phyloP scores from a whole-genome alignment of 2,888 invertebrate genomes.

The Napeogenes sylphis region DNA sequence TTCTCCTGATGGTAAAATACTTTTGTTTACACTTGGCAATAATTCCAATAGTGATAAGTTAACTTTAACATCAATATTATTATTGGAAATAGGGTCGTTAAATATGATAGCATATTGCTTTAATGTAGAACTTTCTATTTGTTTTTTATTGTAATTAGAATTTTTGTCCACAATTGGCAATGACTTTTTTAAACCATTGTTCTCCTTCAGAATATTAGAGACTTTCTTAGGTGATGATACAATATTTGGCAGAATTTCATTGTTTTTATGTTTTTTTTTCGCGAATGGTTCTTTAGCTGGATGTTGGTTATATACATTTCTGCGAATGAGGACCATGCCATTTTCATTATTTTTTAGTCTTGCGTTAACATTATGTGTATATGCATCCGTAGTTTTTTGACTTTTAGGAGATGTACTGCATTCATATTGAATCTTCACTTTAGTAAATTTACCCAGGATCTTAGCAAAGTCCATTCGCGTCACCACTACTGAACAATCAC shows the following conservation, averaged over 20 bases:
- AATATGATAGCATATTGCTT: slow-evolving; percentile 66
- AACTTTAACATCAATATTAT: slow-evolving; percentile 44
- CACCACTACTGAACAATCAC: slow-evolving; percentile 65
- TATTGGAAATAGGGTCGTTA: slow-evolving; percentile 47
- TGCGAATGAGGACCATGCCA: slow-evolving; percentile 65
- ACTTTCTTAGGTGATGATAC: slow-evolving; percentile 26
- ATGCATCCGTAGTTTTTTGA: slow-evolving; percentile 40
- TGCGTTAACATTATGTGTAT: slow-evolving; percentile 45
- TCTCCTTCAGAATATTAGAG: slow-evolving; percentile 62
- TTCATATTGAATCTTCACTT: slow-evolving; percentile 72
- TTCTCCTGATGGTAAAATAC: slow-evolving; percentile 60
- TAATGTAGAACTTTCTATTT: slow-evolving; percentile 34
- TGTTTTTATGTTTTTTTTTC: slow-evolving; percentile 42
- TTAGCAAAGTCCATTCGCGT: slow-evolving; percentile 73
- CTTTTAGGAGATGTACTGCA: slow-evolving; percentile 52
- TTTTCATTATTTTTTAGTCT: slow-evolving; percentile 68
- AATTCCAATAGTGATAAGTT: slow-evolving; percentile 54
- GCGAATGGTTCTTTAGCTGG: slow-evolving; percentile 48
- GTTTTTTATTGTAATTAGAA: slow-evolving; percentile 38
- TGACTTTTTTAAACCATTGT: slow-evolving; percentile 47
- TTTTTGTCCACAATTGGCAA: slow-evolving; percentile 43
- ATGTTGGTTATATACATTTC: slow-evolving; percentile 54
- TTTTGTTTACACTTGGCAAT: slow-evolving; percentile 53
- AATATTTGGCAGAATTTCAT: slow-evolving; percentile 29
- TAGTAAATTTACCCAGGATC: slow-evolving; percentile 71